Base-by-base conservation (phyloP, 2,113 vertebrate species). In the Garra rufa region DNA sequence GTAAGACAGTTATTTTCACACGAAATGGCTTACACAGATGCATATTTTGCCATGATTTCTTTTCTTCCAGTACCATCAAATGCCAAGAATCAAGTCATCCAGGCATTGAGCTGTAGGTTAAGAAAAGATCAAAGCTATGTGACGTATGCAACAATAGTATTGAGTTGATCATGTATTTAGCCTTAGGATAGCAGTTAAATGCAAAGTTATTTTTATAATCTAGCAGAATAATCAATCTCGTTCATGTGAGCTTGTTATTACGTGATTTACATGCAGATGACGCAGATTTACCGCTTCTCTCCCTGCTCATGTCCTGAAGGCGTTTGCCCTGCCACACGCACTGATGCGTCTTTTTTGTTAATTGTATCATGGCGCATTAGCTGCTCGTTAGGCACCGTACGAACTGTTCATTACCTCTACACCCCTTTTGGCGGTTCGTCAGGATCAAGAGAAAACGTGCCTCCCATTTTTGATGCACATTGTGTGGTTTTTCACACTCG, bases 361-460 rank as follows among this genome's bases (percentile, higher is more conserved):
- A 75, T 75, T 89, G 88, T 88, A 91, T 79, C 83, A 83, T 88
- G 76, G 88, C 85, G 85, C 88, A 91, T 94, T 91, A 91, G 91
- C 92, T 91, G 89, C 92, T 94, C 14, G 89, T 92, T 94, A 93
- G 87, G 85, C 85, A 43, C 73, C 89, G 85, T 90, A 90, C 84
- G 71, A 88, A 90, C 89, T 85, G 89, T 89, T 92, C 84, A 86
- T 93, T 90, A 90, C 76, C 82, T 88, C 89, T 63, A 41, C 6
- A 19, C 73, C 28, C 41, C 83, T 73, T 65, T 17, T 21, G 57
- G 82, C 78, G 6, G 24, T 26, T 24, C 28, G 19, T 30, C 17
- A 43, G 76, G 48, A 73, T 50, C 67, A 30, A 50, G 21, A 19
- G 46, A 70, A 46, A 70, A 82, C 28, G 65, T 82, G 83, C 76